Conservation (phyloP, 2,797 vertebrate genomes). For the Petrocephalus schoutedeni region DNA sequence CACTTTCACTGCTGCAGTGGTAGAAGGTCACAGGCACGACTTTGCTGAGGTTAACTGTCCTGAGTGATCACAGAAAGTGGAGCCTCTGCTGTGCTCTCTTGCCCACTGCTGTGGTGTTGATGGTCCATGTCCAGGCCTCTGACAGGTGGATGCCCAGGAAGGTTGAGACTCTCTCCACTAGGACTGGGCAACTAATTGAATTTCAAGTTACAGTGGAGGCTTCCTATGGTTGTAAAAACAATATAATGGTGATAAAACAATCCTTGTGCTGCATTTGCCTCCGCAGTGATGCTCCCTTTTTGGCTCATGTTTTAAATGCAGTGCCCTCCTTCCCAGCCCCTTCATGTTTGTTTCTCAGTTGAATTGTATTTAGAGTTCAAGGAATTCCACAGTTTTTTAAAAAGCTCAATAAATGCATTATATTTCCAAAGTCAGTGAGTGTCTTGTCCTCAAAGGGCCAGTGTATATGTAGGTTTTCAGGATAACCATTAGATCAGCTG, state of each 20-base stretch:
- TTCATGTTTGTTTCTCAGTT: background rate
- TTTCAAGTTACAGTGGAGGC: too few species aligned
- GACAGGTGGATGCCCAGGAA: background rate
- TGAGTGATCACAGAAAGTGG: background rate
- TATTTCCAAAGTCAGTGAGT: background rate
- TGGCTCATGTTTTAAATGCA: too few species aligned
- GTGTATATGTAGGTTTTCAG: background rate
- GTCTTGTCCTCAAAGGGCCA: background rate
- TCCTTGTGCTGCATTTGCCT: too few species aligned
- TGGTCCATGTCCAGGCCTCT: background rate
- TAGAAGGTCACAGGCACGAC: too few species aligned
- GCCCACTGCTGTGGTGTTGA: background rate
- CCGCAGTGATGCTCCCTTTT: too few species aligned
- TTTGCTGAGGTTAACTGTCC: too few species aligned
- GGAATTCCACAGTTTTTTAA: background rate
- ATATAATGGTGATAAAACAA: too few species aligned
- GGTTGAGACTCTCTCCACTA: background rate
- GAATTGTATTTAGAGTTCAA: background rate
- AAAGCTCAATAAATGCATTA: background rate
- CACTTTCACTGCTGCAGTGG: background rate
- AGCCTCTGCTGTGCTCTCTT: background rate
- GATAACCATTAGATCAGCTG: background rate
- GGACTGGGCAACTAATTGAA: too few species aligned
- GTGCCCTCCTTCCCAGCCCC: background rate
- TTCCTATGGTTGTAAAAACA: too few species aligned